Conservation (phyloP, 2,888 invertebrate species). For the Gerosis bhagava region DNA sequence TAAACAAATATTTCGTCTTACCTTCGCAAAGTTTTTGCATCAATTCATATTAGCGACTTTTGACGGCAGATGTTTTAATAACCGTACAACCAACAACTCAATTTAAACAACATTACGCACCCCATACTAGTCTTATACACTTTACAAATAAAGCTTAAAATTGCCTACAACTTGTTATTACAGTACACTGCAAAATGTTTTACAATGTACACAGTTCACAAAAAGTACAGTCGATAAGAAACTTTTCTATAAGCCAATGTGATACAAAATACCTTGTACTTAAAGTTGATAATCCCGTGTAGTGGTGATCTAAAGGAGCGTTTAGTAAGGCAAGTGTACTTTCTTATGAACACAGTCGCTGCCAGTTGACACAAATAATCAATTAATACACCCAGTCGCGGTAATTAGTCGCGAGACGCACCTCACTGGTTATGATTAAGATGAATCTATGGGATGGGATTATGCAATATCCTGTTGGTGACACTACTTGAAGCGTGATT, state of each 20-base stretch:
- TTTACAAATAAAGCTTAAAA: background rate
- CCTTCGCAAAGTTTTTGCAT: slow-evolving; percentile 28
- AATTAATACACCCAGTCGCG: slow-evolving; percentile 56
- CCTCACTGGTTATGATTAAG: slow-evolving; percentile 57
- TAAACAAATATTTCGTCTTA: background rate
- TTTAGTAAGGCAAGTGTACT: slow-evolving; percentile 21
- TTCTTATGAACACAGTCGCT: slow-evolving; percentile 23
- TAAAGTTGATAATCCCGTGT: slow-evolving; percentile 1
- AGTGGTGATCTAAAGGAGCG: background rate
- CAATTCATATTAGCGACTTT: slow-evolving; percentile 31
- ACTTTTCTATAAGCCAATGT: background rate
- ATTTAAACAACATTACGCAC: background rate
- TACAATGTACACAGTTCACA: slow-evolving; percentile 15
- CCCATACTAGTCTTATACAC: background rate
- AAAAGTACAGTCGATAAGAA: slow-evolving; percentile 12
- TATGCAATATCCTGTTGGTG: slow-evolving; percentile 26
- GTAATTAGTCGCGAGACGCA: slow-evolving; percentile 62
- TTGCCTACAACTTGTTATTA: background rate
- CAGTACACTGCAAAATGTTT: slow-evolving; percentile 16
- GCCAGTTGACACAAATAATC: slow-evolving; percentile 52
- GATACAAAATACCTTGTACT: background rate
- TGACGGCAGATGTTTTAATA: slow-evolving; percentile 26
- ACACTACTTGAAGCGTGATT: too few relatives aligned
- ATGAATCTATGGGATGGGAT: slow-evolving; percentile 46
- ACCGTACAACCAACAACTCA: slow-evolving; percentile 17